Percentiles rank a stretch among this genome's conserved stretches.
These are phyloP conservation scores for Pachymerium ferrugineum DNA, from an alignment of 2,888 invertebrate genomes.

Conservation along the genomic window DNA sequence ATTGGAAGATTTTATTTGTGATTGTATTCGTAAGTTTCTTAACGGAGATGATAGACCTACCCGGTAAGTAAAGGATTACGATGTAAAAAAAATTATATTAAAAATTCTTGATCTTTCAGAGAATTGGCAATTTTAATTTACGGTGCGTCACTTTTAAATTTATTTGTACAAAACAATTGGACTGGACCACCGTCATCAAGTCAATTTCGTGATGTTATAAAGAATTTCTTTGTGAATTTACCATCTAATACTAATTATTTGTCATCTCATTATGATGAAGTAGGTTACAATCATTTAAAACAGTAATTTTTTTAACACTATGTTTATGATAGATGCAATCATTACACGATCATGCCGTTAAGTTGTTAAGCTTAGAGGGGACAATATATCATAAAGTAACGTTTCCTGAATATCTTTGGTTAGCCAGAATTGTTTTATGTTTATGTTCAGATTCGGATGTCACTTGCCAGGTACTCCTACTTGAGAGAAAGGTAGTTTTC, in stretches of 20 bases:
- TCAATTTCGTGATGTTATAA: neutral
- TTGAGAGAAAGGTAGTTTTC: neutral
- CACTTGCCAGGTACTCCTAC: slow-evolving; percentile 14
- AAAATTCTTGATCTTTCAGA: slow-evolving; percentile 23
- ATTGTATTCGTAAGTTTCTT: neutral
- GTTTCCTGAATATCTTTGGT: slow-evolving; percentile 33
- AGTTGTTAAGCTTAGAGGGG: neutral
- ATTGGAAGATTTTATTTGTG: neutral
- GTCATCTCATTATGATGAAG: neutral
- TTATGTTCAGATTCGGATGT: neutral
- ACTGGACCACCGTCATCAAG: slow-evolving; percentile 58
- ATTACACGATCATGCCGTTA: neutral
- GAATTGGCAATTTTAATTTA: slow-evolving; percentile 50
- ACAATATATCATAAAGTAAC: neutral
- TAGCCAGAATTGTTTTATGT: slow-evolving; percentile 32
- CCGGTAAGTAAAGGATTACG: neutral
- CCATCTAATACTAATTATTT: too few species aligned
- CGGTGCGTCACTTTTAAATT: slow-evolving; percentile 61
- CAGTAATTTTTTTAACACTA: neutral
- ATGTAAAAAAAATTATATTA: neutral
- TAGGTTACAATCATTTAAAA: neutral
- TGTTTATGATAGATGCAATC: neutral
- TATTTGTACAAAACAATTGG: slow-evolving; percentile 77
- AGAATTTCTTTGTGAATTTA: neutral
- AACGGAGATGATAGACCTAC: neutral